phyloP scores from a whole-genome alignment of 35 echinoderm and acorn worm genomes.

The Heliocidaris erythrogramma region DNA sequence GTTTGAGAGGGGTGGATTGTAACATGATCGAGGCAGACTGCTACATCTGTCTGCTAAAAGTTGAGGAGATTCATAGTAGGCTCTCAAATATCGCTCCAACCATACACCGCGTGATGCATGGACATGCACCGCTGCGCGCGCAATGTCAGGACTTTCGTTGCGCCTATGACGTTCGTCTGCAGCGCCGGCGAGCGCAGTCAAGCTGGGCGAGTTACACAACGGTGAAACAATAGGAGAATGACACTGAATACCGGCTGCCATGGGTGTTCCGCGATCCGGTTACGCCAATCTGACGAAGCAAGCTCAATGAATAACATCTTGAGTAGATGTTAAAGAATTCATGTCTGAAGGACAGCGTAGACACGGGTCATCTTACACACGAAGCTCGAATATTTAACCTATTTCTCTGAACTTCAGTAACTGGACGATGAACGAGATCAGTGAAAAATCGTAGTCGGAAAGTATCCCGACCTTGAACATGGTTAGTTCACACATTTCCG shows the following conservation, averaged over 20 bases:
- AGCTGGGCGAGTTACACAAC: constrained; percentile 25
- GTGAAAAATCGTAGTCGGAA: neutral
- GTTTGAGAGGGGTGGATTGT: neutral
- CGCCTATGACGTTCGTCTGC: constrained; percentile 24
- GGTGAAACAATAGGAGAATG: constrained; percentile 27
- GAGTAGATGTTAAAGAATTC: constrained; percentile 28
- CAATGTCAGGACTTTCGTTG: constrained; percentile 32
- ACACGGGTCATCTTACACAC: neutral
- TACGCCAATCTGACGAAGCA: neutral
- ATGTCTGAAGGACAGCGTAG: constrained; percentile 15
- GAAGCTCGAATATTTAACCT: neutral
- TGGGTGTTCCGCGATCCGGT: neutral
- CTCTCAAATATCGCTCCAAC: neutral
- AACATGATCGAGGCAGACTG: constrained; percentile 41
- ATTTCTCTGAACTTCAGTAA: neutral
- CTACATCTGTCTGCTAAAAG: constrained; percentile 41
- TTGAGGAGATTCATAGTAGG: neutral
- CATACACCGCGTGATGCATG: constrained; percentile 4
- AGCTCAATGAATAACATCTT: neutral
- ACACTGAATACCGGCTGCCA: neutral
- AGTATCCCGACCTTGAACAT: neutral
- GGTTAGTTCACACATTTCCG: neutral
- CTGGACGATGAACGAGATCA: neutral
- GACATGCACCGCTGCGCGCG: constrained; percentile 45
- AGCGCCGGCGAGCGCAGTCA: neutral